Percentiles rank a stretch among this genome's conserved stretches.
phyloP scores from a whole-genome alignment of 35 echinoderm and acorn worm species.

The Stichopus chloronotus region DNA sequence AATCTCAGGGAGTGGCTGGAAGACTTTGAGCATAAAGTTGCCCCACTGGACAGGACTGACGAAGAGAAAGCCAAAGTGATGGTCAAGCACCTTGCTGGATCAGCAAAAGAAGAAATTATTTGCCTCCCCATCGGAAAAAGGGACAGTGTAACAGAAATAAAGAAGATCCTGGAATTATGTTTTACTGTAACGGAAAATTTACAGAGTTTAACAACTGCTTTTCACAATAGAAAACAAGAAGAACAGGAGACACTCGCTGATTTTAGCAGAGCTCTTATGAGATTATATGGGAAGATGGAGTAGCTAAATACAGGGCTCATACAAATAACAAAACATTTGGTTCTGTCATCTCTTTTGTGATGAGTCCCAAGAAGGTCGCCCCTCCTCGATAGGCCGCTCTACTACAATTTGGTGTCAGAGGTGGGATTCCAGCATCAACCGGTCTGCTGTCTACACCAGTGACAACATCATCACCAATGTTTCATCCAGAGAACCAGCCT shows the following conservation, averaged over 20 bases:
- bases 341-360: too few species aligned
- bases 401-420: constrained; percentile 4
- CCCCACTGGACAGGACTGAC: neutral
- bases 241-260: constrained; percentile 41
- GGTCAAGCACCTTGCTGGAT: constrained; percentile 16
- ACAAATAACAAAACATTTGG: too few species aligned
- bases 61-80: constrained; percentile 31
- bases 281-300: constrained; percentile 58
- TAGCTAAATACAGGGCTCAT: too few species aligned
- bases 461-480: neutral
- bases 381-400: neutral
- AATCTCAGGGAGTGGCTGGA: constrained; percentile 42
- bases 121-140: constrained; percentile 8
- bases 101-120: constrained; percentile 39
- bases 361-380: too few species aligned
- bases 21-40: constrained; percentile 10
- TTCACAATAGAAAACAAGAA: constrained; percentile 37
- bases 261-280: constrained; percentile 48
- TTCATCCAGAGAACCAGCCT: constrained; percentile 12
- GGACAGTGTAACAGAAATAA: neutral
- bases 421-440: neutral
- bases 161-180: constrained; percentile 2
- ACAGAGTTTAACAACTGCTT: constrained; percentile 3
- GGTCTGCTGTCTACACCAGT: neutral
- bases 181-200: constrained; percentile 51